Conservation (phyloP, 2,113 vertebrate species). For the Galemys pyrenaicus region DNA sequence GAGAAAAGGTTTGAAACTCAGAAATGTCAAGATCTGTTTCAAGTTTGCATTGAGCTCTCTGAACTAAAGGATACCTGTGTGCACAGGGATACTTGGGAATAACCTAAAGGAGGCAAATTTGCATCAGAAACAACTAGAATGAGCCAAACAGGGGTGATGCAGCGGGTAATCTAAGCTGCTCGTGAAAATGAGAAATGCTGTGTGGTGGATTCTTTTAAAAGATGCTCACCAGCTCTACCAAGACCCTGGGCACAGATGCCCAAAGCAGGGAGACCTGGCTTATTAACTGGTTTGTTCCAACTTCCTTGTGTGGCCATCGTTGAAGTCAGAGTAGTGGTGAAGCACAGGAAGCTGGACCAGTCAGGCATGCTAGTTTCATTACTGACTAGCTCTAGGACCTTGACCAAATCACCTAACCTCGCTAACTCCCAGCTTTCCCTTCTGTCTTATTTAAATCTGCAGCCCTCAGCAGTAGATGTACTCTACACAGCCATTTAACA, state of each 20-base stretch:
- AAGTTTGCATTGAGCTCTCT: background rate
- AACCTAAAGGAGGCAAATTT: background rate
- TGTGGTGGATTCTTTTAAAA: background rate
- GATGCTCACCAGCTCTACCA: background rate
- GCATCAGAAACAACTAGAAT: background rate
- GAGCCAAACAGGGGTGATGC: background rate
- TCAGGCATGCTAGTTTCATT: background rate
- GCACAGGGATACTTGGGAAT: background rate
- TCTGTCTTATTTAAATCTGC: too few relatives aligned
- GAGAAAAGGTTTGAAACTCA: background rate
- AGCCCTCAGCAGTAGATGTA: too few relatives aligned
- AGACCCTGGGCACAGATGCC: background rate
- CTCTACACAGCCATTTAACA: too few relatives aligned
- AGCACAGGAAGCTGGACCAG: background rate
- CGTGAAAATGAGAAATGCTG: background rate
- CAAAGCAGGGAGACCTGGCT: background rate
- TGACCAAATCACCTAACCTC: background rate
- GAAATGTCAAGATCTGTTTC: slow-evolving; percentile 12
- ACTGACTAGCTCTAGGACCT: background rate
- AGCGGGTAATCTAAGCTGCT: background rate
- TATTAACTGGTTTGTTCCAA: background rate
- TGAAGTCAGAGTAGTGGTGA: background rate
- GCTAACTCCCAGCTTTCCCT: background rate
- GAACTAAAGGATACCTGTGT: background rate
- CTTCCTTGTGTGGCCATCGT: background rate